A percentile compares a stretch with the other conserved stretches of the same genome.
Conservation (phyloP, 2,113 vertebrate genomes). For the Larimichthys crocea region DNA sequence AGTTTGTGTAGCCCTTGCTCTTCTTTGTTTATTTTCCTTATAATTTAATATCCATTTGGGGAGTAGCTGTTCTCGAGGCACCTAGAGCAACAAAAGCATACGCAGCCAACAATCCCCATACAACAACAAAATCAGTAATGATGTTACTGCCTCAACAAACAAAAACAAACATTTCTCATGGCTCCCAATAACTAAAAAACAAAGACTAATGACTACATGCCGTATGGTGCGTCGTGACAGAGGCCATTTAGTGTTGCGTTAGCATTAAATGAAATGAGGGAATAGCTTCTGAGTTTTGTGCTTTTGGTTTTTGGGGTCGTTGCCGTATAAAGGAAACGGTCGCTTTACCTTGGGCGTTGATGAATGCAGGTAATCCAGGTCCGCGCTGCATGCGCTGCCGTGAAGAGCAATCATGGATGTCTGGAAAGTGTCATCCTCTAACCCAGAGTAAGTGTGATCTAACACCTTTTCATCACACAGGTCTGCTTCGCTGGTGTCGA, state of each 20-base stretch:
- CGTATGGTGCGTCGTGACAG: conserved; percentile 32
- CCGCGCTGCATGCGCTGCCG: conserved; percentile 84
- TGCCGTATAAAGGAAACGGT: background rate
- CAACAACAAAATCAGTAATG: conserved; percentile 33
- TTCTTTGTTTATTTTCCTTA: conserved; percentile 39
- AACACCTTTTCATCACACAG: conserved; percentile 86
- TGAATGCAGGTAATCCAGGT: conserved; percentile 82
- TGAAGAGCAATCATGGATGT: conserved; percentile 88
- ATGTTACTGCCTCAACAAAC: conserved; percentile 41
- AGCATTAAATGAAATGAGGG: conserved; percentile 38
- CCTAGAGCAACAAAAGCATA: conserved; percentile 19
- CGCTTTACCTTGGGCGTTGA: conserved; percentile 88
- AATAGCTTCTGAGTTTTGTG: background rate
- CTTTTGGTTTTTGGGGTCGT: conserved; percentile 4
- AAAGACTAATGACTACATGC: conserved; percentile 47
- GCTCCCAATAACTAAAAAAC: conserved; percentile 26
- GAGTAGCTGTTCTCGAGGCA: conserved; percentile 34
- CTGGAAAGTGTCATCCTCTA: conserved; percentile 87
- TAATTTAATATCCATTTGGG: conserved; percentile 55
- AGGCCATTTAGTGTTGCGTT: conserved; percentile 31
- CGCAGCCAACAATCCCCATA: background rate
- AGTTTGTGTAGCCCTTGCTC: conserved; percentile 30
- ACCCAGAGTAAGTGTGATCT: conserved; percentile 82
- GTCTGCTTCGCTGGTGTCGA: conserved; percentile 89
- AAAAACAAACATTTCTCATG: conserved; percentile 26